A percentile compares a stretch with the other conserved stretches of the same genome.
phyloP scores from a whole-genome alignment of 1,140 invertebrate genomes.

The Drosophila sp. region DNA sequence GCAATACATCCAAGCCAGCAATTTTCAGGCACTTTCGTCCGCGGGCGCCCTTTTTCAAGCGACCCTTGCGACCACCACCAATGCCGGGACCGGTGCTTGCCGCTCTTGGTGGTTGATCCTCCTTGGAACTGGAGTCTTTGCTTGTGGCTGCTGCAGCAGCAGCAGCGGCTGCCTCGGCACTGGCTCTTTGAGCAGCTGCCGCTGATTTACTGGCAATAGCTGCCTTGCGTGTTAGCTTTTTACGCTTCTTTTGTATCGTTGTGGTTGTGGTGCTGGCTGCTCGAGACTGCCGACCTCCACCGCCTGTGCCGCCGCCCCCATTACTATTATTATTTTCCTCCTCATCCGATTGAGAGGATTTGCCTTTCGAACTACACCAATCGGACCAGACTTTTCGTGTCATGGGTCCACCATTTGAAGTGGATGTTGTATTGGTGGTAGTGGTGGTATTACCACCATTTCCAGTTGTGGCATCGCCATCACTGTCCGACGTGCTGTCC shows the following conservation, averaged over 20 bases:
- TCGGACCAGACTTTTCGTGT: constrained; percentile 90
- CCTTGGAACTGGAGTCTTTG: constrained; percentile 69
- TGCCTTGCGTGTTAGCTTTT: constrained; percentile 78
- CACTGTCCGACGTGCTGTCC: constrained; percentile 83
- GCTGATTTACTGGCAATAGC: constrained; percentile 80
- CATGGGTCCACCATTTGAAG: constrained; percentile 82
- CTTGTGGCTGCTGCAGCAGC: constrained; percentile 58
- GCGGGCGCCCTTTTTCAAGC: constrained; percentile 69
- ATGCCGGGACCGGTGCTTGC: constrained; percentile 54
- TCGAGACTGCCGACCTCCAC: constrained; percentile 58
- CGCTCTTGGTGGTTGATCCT: constrained; percentile 51
- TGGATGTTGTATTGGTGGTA: constrained; percentile 84
- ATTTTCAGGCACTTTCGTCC: constrained; percentile 84
- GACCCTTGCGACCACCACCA: constrained; percentile 70
- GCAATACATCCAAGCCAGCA: constrained; percentile 93
- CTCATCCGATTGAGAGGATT: constrained; percentile 85
- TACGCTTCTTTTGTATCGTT: constrained; percentile 76
- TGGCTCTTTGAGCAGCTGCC: constrained; percentile 68
- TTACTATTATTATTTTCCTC: constrained; percentile 83
- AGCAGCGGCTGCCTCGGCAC: constrained; percentile 68
- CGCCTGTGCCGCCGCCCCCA: constrained; percentile 17
- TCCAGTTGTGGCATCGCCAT: constrained; percentile 84
- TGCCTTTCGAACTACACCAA: constrained; percentile 86
- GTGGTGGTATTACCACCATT: constrained; percentile 84
- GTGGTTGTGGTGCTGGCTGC: constrained; percentile 30